These are phyloP conservation scores for Solenodon paradoxus DNA, from an alignment of 2,113 vertebrate genomes.

Conservation along the genomic window DNA sequence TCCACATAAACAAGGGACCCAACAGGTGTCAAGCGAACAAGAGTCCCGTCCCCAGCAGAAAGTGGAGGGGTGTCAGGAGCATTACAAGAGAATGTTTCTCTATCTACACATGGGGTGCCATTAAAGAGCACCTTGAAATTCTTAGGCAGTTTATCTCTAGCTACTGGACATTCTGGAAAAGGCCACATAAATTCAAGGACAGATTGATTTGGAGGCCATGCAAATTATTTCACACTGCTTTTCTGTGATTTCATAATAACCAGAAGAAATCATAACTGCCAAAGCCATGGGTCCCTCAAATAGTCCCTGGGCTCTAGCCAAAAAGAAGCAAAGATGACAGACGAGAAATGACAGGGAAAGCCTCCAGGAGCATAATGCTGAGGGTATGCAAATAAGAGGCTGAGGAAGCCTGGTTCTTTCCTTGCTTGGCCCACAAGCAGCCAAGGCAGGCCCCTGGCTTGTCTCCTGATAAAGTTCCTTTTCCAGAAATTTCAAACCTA, in stretches of 20 bases:
- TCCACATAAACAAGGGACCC: background rate
- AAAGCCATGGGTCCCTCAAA: background rate
- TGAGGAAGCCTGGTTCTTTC: background rate
- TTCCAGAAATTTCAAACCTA: slow-evolving; percentile 22
- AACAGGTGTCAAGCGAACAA: fast-evolving
- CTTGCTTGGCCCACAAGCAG: background rate
- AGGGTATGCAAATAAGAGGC: background rate
- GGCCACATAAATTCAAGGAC: background rate
- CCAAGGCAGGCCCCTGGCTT: background rate
- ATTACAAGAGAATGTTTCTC: background rate
- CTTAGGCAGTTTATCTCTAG: background rate
- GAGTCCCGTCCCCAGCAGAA: background rate
- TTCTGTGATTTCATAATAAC: background rate
- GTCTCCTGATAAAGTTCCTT: background rate
- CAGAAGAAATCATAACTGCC: background rate
- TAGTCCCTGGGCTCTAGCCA: background rate
- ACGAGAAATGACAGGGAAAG: background rate
- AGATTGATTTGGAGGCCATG: background rate
- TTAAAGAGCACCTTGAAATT: background rate
- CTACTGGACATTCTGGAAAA: background rate
- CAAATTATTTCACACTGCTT: background rate
- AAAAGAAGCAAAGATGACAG: background rate
- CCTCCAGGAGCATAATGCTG: background rate
- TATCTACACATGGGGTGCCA: background rate
- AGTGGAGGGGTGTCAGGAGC: fast-evolving